Percentiles rank a stretch among this genome's conserved stretches.
phyloP scores from a whole-genome alignment of 1,140 invertebrate genomes.

The Drosophila busckii region DNA sequence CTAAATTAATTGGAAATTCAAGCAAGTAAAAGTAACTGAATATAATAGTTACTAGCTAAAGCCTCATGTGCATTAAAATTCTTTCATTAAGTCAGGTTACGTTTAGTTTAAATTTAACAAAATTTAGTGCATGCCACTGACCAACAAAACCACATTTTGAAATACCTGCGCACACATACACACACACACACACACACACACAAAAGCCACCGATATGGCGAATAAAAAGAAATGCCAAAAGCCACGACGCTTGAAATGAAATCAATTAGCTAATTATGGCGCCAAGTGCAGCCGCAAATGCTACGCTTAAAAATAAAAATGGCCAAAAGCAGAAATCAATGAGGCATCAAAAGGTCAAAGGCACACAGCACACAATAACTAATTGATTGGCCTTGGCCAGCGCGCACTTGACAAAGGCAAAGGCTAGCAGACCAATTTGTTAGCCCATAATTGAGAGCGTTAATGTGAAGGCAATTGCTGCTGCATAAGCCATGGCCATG shows the following conservation, averaged over 20 bases:
- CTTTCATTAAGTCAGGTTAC: too few relatives aligned
- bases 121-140: too few relatives aligned
- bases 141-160: slow-evolving; percentile 48
- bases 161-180: slow-evolving; percentile 30
- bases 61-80: too few relatives aligned
- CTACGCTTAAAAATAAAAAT: slow-evolving; percentile 7
- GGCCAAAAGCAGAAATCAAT: slow-evolving; percentile 1
- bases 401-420: background rate
- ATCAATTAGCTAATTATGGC: slow-evolving; percentile 70
- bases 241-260: slow-evolving; percentile 54
- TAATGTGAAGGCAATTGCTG: background rate
- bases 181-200: slow-evolving; percentile 15
- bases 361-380: too few relatives aligned
- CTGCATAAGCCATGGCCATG: background rate
- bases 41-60: too few relatives aligned
- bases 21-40: too few relatives aligned
- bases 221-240: too few relatives aligned
- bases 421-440: background rate
- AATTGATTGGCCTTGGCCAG: slow-evolving; percentile 10
- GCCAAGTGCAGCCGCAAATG: slow-evolving; percentile 34
- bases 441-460: slow-evolving; percentile 9
- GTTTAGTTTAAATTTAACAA: too few relatives aligned
- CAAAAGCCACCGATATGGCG: slow-evolving; percentile 28
- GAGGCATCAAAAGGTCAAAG: slow-evolving; percentile 22
- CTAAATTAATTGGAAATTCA: too few relatives aligned